Percentiles rank a stretch among this genome's conserved stretches.
These are phyloP conservation scores for Bursaphelenchus okinawaensis DNA, from an alignment of 2,888 invertebrate species.

Conservation along the genomic window DNA sequence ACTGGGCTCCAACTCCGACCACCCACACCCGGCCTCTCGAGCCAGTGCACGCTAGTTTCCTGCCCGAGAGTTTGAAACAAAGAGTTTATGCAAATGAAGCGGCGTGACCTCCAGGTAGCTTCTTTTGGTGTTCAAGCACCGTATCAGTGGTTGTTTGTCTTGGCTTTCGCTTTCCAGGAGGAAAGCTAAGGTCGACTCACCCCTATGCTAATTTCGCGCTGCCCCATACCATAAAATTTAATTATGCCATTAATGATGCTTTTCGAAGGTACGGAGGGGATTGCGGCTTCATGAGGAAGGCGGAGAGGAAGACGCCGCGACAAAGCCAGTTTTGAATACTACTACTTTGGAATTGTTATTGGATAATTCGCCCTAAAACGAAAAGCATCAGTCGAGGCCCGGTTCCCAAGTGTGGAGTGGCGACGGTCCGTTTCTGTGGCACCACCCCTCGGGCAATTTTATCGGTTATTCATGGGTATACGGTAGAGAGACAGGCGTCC, in stretches of 20 bases:
- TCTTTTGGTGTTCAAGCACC: neutral
- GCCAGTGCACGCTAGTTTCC: neutral
- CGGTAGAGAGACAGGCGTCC: neutral
- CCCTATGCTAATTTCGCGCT: conserved; percentile 18
- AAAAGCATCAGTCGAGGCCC: neutral
- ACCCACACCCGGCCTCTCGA: neutral
- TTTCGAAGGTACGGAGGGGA: conserved; percentile 23
- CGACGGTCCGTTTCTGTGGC: neutral
- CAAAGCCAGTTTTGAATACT: neutral
- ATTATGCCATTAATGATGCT: conserved; percentile 27
- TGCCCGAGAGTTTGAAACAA: neutral
- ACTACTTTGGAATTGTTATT: neutral
- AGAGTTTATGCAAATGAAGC: neutral
- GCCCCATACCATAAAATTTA: conserved; percentile 23
- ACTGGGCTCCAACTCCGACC: no score
- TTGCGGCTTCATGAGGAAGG: neutral
- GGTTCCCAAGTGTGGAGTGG: neutral
- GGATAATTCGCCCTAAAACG: neutral
- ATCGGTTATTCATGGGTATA: neutral
- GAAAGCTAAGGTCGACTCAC: neutral
- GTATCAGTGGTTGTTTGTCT: neutral
- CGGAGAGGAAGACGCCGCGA: neutral
- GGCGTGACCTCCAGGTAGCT: neutral
- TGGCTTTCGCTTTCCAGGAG: neutral
- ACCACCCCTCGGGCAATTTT: neutral